Conservation (phyloP, 2,797 vertebrate genomes). For the Oreochromis mossambicus region DNA sequence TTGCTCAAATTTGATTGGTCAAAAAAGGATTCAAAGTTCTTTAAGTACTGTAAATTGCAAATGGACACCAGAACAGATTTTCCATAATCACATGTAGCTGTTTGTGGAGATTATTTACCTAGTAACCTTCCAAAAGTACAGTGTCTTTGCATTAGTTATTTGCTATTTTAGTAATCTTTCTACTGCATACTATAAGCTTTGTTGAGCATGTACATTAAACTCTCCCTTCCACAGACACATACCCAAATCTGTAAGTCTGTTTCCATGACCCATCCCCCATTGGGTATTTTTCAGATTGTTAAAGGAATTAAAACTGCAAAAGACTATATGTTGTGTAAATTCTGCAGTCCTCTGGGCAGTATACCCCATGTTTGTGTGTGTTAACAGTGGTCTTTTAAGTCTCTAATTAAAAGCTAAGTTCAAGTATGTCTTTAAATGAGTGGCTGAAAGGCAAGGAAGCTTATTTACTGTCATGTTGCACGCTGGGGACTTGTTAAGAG, state of each 20-base stretch:
- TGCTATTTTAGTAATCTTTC: background rate
- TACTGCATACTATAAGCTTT: background rate
- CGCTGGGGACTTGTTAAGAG: conserved; percentile 51
- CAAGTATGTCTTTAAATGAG: conserved; percentile 31
- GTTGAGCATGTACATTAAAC: background rate
- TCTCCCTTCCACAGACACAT: background rate
- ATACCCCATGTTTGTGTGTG: background rate
- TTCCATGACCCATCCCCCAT: background rate
- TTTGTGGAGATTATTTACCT: background rate
- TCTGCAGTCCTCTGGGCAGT: background rate
- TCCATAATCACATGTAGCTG: background rate
- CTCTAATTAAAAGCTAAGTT: conserved; percentile 37
- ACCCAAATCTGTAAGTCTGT: background rate
- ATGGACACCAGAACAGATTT: background rate
- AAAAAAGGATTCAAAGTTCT: background rate
- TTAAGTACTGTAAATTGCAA: background rate
- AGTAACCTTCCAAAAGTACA: background rate
- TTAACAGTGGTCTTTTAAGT: conserved; percentile 27
- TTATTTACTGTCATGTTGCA: conserved; percentile 35
- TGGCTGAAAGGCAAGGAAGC: conserved; percentile 27
- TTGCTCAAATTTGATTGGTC: background rate
- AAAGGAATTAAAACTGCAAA: background rate
- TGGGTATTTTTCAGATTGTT: background rate
- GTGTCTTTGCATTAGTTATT: background rate
- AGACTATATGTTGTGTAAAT: background rate